phyloP scores from a whole-genome alignment of 1,140 invertebrate genomes.

The Trissolcus basalis region DNA sequence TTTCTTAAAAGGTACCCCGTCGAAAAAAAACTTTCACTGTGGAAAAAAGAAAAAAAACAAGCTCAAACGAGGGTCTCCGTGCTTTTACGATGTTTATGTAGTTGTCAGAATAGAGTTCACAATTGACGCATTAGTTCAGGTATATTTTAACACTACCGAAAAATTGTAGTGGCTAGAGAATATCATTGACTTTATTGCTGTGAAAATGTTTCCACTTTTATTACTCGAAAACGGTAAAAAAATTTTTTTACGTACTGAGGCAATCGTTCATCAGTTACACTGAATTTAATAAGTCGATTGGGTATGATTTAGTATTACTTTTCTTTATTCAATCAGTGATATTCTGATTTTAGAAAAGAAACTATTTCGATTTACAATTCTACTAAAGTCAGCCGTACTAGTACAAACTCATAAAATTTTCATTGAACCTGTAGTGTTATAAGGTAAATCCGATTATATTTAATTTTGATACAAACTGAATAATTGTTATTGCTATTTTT shows the following conservation, averaged over 20 bases:
- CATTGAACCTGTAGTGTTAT: no score
- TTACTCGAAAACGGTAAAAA: constrained; percentile 15
- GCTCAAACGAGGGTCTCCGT: constrained; percentile 63
- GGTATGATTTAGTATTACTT: constrained; percentile 14
- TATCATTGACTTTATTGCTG: constrained; percentile 31
- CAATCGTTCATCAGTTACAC: constrained; percentile 5
- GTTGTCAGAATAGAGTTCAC: constrained; percentile 46
- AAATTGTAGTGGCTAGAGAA: constrained; percentile 30
- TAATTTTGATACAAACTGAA: no score
- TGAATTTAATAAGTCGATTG: constrained; percentile 20
- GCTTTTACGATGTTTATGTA: constrained; percentile 73
- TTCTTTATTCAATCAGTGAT: no score
- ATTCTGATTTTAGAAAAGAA: no score
- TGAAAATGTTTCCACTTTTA: constrained; percentile 29
- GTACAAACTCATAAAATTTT: no score
- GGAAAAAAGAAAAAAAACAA: constrained; percentile 43
- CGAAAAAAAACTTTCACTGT: constrained; percentile 66
- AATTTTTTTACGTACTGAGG: constrained; percentile 7
- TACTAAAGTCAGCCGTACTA: no score
- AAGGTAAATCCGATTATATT: no score
- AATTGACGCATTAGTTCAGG: constrained; percentile 41
- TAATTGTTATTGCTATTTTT: background rate
- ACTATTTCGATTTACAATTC: no score
- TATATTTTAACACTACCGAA: constrained; percentile 38
- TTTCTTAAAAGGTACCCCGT: constrained; percentile 52